Evolutionary conservation across 1,140 invertebrate genomes (phyloP), one percentile per base, ranked within the genome.

Genomic region (Drosophila kurseongensis): DNA sequence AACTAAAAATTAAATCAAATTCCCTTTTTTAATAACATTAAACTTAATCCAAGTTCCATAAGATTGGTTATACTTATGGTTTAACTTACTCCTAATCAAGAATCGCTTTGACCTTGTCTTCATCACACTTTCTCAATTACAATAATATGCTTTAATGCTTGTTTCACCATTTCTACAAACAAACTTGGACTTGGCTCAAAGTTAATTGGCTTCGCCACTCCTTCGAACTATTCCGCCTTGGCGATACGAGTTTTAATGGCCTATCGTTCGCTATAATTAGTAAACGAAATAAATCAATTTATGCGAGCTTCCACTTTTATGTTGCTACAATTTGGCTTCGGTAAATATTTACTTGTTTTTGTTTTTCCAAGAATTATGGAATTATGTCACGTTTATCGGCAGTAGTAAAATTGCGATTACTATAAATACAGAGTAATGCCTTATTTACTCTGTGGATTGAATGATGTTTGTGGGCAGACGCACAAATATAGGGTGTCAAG

Each of bases 351-450:
- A 55, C 68, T 42, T 69, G n/a, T 67, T 58, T 58, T 62, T 62
- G 38, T 44, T 48, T 69, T 54, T 35, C n/a, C 62, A 58, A 36
- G 54, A 82, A 82, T 88, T 86, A 86, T 86, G 78, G 78, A 86
- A 86, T 79, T 86, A 77, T 83, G 79, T 83, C 83, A 86, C 83
- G 83, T 88, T 86, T 82, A 86, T 81, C 63, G 51, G 14, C 42
- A 38, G 59, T 50, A 75, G 47, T 57, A 50, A 66, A 75, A 65
- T 75, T 55, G 54, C 55, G 47, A 66, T 68, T 68, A 38, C n/a
- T 51, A 40, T 66, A 55, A 75, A 56, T 58, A 60, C 48, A 59
- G 18, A 42, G 36, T 29, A 68, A 69, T 61, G 52, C 27, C 38
- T n/a, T 59, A 48, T 60, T 67, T 76, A 50, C 61, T 67, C 56